Evolutionary conservation across 2,113 vertebrate genomes (phyloP).

Genomic region (Maccullochella peelii): DNA sequence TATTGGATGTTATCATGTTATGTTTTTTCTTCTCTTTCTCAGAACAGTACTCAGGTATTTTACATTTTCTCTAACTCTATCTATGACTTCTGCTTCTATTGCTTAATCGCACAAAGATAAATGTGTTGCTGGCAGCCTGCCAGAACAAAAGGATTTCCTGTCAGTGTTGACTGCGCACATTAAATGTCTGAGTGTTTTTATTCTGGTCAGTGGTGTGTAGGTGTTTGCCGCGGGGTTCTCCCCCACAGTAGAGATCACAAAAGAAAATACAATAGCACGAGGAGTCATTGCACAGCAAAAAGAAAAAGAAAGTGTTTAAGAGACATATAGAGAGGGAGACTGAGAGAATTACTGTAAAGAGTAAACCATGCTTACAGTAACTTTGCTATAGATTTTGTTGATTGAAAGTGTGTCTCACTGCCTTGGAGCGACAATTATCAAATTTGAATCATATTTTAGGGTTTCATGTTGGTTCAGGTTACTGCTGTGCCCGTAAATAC

Average conservation of each 20-base stretch:
- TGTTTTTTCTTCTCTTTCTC: background rate
- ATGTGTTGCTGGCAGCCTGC: conserved; percentile 4
- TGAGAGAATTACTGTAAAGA: conserved; percentile 72
- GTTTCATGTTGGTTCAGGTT: conserved; percentile 36
- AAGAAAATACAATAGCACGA: conserved; percentile 50
- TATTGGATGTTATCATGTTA: background rate
- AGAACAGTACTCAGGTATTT: background rate
- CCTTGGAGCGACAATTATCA: background rate
- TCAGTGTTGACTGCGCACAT: conserved; percentile 28
- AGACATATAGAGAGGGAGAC: conserved; percentile 29
- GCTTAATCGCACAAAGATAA: background rate
- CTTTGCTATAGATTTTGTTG: conserved; percentile 23
- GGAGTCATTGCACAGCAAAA: conserved; percentile 27
- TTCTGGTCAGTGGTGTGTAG: conserved; percentile 67
- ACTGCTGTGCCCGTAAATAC: background rate
- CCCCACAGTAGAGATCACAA: conserved; percentile 48
- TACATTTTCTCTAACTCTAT: background rate
- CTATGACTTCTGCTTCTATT: background rate
- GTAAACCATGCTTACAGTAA: conserved; percentile 58
- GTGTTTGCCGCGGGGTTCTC: conserved; percentile 58
- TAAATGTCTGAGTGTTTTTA: conserved; percentile 56
- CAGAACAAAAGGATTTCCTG: conserved; percentile 59
- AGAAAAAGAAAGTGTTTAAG: conserved; percentile 35
- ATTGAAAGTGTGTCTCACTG: conserved; percentile 50
- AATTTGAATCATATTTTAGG: background rate